A percentile compares a stretch with the other conserved stretches of the same genome.
Conservation (phyloP, 2,888 invertebrate species). For the Epiperipatus broadwayi region DNA sequence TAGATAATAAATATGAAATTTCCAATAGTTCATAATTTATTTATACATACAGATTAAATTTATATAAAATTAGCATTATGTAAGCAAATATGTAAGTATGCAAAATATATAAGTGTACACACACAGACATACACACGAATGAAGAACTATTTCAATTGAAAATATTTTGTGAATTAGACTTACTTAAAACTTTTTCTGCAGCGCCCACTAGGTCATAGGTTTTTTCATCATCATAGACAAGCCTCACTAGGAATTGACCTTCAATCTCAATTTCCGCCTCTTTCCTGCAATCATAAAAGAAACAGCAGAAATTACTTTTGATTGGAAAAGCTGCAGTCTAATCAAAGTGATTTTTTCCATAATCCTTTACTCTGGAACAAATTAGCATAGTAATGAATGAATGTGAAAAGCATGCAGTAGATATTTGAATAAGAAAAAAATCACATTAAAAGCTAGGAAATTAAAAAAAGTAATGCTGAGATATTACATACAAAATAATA, state of each 20-base stretch:
- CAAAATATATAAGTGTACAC: no score
- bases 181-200: slow-evolving; percentile 74
- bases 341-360: neutral
- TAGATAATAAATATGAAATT: no score
- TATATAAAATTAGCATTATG: no score
- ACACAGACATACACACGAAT: no score
- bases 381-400: neutral
- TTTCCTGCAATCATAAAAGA: slow-evolving; percentile 41
- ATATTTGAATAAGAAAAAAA: no score
- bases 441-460: no score
- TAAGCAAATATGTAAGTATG: no score
- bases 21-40: no score
- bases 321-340: neutral
- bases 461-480: no score
- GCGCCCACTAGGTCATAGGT: slow-evolving; percentile 82
- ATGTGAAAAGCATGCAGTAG: neutral
- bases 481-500: no score
- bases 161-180: slow-evolving; percentile 34
- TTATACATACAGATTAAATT: no score
- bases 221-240: slow-evolving; percentile 84
- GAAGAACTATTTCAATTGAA: neutral
- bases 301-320: neutral
- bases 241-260: slow-evolving; percentile 77
- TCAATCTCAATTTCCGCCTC: slow-evolving; percentile 84
- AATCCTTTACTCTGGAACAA: neutral